Evolutionary conservation across 2,797 vertebrate genomes (phyloP).

Genomic region (Anguilla obscura): DNA sequence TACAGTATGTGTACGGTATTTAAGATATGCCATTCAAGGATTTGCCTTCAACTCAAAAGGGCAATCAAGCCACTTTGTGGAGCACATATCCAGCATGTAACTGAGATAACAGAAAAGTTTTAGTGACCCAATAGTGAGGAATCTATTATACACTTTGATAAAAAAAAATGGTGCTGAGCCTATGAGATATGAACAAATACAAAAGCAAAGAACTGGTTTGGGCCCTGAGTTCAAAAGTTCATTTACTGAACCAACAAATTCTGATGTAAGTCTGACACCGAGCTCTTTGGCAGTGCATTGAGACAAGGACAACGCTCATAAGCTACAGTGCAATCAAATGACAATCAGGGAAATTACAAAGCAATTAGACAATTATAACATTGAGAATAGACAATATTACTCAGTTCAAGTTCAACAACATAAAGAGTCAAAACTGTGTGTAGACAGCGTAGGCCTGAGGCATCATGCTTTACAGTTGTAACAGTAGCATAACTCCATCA

Average conservation of each 20-base stretch:
- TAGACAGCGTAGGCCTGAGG: background rate
- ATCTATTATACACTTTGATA: background rate
- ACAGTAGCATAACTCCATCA: background rate
- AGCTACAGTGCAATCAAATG: background rate
- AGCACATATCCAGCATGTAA: background rate
- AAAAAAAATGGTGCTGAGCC: background rate
- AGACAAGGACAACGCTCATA: background rate
- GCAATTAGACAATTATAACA: background rate
- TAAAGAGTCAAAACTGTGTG: background rate
- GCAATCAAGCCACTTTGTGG: background rate
- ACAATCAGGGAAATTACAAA: background rate
- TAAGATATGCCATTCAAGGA: background rate
- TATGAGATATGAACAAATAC: background rate
- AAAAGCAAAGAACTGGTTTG: background rate
- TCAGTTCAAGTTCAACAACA: background rate
- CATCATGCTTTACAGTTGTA: background rate
- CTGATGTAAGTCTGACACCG: background rate
- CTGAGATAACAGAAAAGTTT: background rate
- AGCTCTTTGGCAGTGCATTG: background rate
- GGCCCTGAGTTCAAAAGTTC: background rate
- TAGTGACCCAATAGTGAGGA: background rate
- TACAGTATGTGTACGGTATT: background rate
- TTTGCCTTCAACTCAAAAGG: background rate
- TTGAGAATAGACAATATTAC: background rate
- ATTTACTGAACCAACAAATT: background rate